Evolutionary conservation across 2,797 vertebrate species (phyloP), one percentile per base, ranked within the genome.

Genomic region (Picus viridis): DNA sequence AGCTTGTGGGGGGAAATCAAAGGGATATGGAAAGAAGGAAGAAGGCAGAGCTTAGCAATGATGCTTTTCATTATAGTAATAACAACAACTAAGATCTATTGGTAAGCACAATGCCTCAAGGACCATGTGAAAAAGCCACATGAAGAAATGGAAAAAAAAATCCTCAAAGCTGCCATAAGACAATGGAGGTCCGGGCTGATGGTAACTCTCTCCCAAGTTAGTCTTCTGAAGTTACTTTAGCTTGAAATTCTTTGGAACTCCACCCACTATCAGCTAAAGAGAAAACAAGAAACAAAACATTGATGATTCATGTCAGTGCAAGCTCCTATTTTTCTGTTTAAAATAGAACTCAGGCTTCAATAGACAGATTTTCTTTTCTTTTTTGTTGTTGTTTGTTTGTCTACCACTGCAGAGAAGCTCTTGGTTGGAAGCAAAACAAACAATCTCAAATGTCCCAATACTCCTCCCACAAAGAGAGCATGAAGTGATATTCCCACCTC

Each of bases 21-120:
- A 69, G 16, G 65, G 34, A 71, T 81, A 49, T 9, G 24, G 85
- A 59, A 92, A 71, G 26, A 63, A 29, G 19, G 59, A 76, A 73
- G 43, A 34, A 34, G 27, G 41, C 84, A 89, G 1, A 0, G 84
- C 51, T 95, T n/a, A 58, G 88, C 34, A 79, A 23, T 16, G 34
- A 70, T 83, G 90, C 85, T 95, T 93, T 91, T 89, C 84, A 96
- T 93, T 95, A 93, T 1, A 93, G 67, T 34, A 61, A 36, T 16
- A 93, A 94, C 39, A 94, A 45, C 72, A 77, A 34, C 47, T 49
- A 61, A 77, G 53, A 89, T 85, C 71, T 53, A 20, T 14, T 83
- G 79, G 75, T 92, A 93, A 94, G 79, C 73, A 32, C 13, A 77
- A 1, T 32, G 94, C 87, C 93, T 83, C 76, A 20, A 80, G 87